Evolutionary conservation across 2,113 vertebrate genomes (phyloP).

Genomic region (Ciconia maguari): DNA sequence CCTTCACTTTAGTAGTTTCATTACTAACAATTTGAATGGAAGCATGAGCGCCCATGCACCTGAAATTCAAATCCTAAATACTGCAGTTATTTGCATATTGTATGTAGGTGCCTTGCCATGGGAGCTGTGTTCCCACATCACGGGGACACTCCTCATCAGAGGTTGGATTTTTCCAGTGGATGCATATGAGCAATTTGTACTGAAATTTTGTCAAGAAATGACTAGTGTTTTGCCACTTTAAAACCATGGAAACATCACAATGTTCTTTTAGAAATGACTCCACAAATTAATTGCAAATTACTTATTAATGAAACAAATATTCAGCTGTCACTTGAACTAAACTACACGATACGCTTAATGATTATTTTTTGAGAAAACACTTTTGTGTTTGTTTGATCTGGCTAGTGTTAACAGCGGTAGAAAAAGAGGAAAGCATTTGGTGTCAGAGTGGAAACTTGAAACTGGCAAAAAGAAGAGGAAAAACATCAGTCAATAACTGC

Average conservation of each 20-base stretch:
- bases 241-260: constrained; percentile 44
- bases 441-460: constrained; percentile 6
- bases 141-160: not conserved
- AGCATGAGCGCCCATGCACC: not conserved
- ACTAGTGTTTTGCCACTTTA: constrained; percentile 35
- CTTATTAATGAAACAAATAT: constrained; percentile 73
- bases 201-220: constrained; percentile 30
- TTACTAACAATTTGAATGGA: not conserved
- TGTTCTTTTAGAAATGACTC: constrained; percentile 51
- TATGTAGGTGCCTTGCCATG: not conserved
- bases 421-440: constrained; percentile 18
- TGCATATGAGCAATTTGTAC: not conserved
- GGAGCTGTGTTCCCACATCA: not conserved
- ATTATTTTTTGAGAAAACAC: constrained; percentile 68
- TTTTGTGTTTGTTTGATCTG: constrained; percentile 63
- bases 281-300: constrained; percentile 68
- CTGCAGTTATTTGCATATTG: not conserved
- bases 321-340: constrained; percentile 65
- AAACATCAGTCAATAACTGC: not conserved
- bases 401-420: constrained; percentile 31
- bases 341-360: constrained; percentile 32
- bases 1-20: not conserved
- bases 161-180: not conserved
- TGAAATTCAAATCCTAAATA: not conserved
- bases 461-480: not conserved